These are phyloP conservation scores for Parotia lawesii DNA, from an alignment of 2,113 vertebrate genomes.

Conservation along the genomic window DNA sequence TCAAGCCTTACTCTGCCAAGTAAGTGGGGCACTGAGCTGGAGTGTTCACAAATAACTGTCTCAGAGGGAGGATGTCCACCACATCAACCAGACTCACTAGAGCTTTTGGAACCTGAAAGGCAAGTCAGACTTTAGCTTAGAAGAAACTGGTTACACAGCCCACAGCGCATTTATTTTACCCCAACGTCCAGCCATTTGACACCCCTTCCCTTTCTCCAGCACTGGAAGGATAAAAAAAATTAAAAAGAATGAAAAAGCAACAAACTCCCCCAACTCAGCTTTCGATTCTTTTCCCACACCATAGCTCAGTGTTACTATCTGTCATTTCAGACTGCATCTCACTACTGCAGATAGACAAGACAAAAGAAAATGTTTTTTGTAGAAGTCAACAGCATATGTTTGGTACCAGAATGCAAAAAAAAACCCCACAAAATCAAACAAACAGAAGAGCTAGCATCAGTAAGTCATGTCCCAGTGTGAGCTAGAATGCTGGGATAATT, in stretches of 20 bases:
- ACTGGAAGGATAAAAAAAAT: background rate
- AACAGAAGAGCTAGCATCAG: background rate
- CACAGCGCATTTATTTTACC: background rate
- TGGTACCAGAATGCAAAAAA: background rate
- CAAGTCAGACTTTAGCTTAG: background rate
- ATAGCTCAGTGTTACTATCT: background rate
- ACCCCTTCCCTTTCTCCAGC: background rate
- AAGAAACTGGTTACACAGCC: background rate
- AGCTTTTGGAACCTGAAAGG: slow-evolving; percentile 83
- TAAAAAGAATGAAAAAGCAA: background rate
- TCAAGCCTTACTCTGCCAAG: slow-evolving; percentile 68
- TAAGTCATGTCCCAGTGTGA: background rate
- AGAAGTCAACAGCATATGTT: background rate
- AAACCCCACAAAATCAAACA: background rate
- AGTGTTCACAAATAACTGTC: slow-evolving; percentile 74
- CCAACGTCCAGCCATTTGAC: background rate
- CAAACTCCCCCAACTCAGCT: background rate
- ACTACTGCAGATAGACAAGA: background rate
- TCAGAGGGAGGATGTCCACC: slow-evolving; percentile 70
- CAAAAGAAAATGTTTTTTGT: background rate
- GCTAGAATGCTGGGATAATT: background rate
- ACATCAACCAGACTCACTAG: slow-evolving; percentile 87
- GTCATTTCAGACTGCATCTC: background rate
- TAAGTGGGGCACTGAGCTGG: slow-evolving; percentile 76
- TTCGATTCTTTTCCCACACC: background rate